Base-by-base conservation (phyloP, 2,113 vertebrate genomes). In the Aix galericulata region DNA sequence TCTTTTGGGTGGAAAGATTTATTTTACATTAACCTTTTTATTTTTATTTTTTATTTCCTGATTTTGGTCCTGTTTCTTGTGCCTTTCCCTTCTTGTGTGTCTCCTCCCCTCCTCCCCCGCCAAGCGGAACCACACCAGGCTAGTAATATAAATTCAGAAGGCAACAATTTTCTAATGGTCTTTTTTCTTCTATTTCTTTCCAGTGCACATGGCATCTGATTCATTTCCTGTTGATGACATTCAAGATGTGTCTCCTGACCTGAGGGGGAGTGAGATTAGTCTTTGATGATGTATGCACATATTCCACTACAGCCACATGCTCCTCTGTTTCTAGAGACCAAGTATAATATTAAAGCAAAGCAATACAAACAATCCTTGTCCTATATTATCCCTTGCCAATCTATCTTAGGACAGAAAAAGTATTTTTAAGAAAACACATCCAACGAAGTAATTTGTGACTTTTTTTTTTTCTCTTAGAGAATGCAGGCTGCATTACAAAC, bases 361-460 rank as follows among this genome's bases (percentile, higher is more conserved):
- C 87, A 94, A 76, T 76, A 79, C 3, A 66, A 96, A 72, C 11
- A 82, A 11, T 52, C 18, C 8, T 73, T 82, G 71, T 73, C 85
- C 68, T 76, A 32, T 62, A 13, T 52, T 69, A 76, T 82, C 44
- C 31, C 32, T 85, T 85, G 27, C 62, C 55, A 82, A 79, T 85
- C 36, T 87, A 26, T 74, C 84, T 92, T 36, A 72, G 8, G 32
- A 27, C 13, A 92, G 23, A 76, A 95, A 85, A 95, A 50, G 3
- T 66, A 62, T 86, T 84, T 95, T 81, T 63, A 75, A 82, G 68
- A 46, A 23, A 95, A 81, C 4, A 71, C 27, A 86, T 69, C 25
- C 50, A 87, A 91, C 2, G 76, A 87, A 80, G 66, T 64, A 84
- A 85, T 76, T 62, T 66, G 26, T 89, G 44, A 84, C 13, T 40